These are phyloP conservation scores for Ormyrus labotus DNA, from an alignment of 2,888 invertebrate species.

Conservation along the genomic window DNA sequence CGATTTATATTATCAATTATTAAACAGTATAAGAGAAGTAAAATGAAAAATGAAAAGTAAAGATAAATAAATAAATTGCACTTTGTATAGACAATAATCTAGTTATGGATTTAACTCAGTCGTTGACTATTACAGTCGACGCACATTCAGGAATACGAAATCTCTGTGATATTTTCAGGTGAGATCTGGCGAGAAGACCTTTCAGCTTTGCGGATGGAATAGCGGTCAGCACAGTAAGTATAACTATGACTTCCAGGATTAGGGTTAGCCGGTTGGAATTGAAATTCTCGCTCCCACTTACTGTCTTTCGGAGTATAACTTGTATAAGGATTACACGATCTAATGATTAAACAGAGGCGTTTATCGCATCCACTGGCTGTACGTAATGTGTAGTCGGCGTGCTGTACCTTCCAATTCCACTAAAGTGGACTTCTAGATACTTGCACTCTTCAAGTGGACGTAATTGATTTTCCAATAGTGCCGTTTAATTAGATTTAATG, in stretches of 20 bases:
- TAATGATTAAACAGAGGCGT: constrained; percentile 36
- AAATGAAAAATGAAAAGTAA: background rate
- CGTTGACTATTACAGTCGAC: no score
- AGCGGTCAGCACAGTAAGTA: constrained; percentile 89
- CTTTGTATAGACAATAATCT: no score
- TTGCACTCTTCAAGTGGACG: no score
- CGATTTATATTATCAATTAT: background rate
- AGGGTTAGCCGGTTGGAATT: constrained; percentile 39
- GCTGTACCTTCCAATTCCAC: no score
- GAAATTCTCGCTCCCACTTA: constrained; percentile 20
- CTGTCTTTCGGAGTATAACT: background rate
- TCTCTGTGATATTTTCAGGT: constrained; percentile 60
- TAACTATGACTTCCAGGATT: constrained; percentile 39
- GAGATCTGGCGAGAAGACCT: constrained; percentile 69
- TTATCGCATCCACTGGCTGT: background rate
- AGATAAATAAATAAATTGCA: background rate
- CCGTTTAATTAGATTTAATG: no score
- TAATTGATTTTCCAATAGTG: no score
- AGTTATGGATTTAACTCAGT: no score
- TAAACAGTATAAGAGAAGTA: no score
- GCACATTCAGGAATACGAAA: constrained; percentile 14
- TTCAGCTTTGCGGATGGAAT: constrained; percentile 87
- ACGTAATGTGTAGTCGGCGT: background rate
- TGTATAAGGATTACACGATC: constrained; percentile 40
- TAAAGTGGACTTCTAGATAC: no score